Evolutionary conservation across 2,888 invertebrate species (phyloP), one percentile per base, ranked within the genome.

Genomic region (Lacanobia wlatinum): DNA sequence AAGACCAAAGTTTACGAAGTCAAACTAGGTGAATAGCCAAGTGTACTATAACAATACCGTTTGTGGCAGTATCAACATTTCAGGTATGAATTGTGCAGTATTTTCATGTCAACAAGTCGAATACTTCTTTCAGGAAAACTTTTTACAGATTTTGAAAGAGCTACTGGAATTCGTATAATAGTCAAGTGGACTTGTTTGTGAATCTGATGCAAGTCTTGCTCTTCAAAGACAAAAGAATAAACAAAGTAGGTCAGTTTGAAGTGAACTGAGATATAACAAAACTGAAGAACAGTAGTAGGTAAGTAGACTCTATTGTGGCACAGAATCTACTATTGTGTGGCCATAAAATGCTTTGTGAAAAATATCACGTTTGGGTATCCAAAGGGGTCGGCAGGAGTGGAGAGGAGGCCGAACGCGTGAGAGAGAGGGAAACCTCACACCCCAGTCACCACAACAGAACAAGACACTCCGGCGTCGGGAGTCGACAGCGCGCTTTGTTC

Each of bases 211-310:
- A 63, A 52, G 67, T 62, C 48, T 48, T 40, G 28, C 23, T 69
- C 58, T 53, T 60, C 66, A 71, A 70, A 74, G 53, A 53, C 56
- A 40, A 76, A 67, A 77, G 72, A 81, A n/a, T n/a, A n/a, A n/a
- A 23, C 40, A 52, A 73, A 74, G 56, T 69, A 73, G 82, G 77
- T 83, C 74, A 74, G 50, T 73, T 70, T 70, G 43, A 38, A n/a
- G n/a, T n/a, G n/a, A n/a, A n/a, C n/a, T n/a, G n/a, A n/a, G n/a
- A n/a, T n/a, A n/a, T n/a, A n/a, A n/a, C n/a, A n/a, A n/a, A n/a
- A 76, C 61, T 71, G 28, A 28, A 28, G 28, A 28, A 28, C 3
- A 28, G 28, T 28, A 28, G 28, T 28, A 28, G 1, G 28, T 3
- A 28, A 28, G 28, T 28, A 28, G 28, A 28, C 28, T 28, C 28